phyloP scores from a whole-genome alignment of 2,113 vertebrate genomes.

The Pipra filicauda region DNA sequence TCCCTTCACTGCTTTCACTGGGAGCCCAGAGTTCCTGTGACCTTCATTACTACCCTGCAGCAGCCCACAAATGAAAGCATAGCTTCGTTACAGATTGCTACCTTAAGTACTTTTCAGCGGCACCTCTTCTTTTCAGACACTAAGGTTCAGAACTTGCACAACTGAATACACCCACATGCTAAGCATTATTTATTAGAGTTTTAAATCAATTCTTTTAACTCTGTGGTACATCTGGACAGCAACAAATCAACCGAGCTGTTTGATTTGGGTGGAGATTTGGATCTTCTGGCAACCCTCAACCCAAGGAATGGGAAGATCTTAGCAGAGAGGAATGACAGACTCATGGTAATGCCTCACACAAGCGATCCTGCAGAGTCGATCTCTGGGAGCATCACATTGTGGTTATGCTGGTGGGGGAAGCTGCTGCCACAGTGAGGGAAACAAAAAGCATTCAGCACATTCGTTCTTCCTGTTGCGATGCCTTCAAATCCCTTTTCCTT shows the following conservation, averaged over 20 bases:
- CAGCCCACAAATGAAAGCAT: not conserved
- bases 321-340: rapidly evolving
- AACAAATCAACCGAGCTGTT: not conserved
- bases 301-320: not conserved
- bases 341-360: rapidly evolving
- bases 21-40: not conserved
- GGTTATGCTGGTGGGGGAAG: not conserved
- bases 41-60: not conserved
- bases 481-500: not conserved
- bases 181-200: not conserved
- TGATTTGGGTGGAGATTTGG: not conserved
- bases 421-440: not conserved
- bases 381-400: rapidly evolving
- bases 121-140: not conserved
- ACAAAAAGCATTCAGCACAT: not conserved
- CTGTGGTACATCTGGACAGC: not conserved
- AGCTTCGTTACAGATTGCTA: rapidly evolving
- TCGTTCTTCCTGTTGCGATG: not conserved
- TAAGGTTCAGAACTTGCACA: not conserved
- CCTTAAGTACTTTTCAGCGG: not conserved
- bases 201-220: not conserved
- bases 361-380: rapidly evolving
- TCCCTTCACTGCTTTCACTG: not conserved
- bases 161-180: not conserved
- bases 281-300: not conserved